Conservation (phyloP, 2,113 vertebrate species). For the Argyrosomus japonicus region DNA sequence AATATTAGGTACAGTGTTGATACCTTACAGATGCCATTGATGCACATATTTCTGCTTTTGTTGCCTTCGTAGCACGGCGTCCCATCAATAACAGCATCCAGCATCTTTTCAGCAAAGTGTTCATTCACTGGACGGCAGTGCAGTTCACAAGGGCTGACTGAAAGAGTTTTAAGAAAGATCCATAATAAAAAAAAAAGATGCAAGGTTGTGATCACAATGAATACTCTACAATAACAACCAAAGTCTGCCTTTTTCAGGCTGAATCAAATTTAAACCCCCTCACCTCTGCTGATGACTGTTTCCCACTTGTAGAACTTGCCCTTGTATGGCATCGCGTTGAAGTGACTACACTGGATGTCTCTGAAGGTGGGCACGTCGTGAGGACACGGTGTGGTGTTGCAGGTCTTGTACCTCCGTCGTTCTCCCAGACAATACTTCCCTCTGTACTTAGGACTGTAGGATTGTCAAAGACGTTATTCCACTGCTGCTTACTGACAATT, state of each 20-base stretch:
- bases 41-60: slow-evolving; percentile 89
- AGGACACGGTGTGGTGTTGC: slow-evolving; percentile 84
- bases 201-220: not conserved
- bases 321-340: slow-evolving; percentile 89
- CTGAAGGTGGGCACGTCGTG: slow-evolving; percentile 86
- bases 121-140: slow-evolving; percentile 90
- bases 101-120: slow-evolving; percentile 91
- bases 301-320: slow-evolving; percentile 92
- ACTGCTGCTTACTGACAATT: not conserved
- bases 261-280: slow-evolving; percentile 50
- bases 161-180: not conserved
- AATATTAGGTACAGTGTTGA: not conserved
- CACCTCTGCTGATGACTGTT: slow-evolving; percentile 88
- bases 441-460: slow-evolving; percentile 87
- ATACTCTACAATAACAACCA: not conserved
- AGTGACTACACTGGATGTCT: slow-evolving; percentile 91
- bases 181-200: too few relatives aligned
- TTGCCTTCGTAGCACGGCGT: slow-evolving; percentile 89
- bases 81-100: slow-evolving; percentile 90
- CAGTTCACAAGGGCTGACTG: slow-evolving; percentile 94
- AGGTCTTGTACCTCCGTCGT: slow-evolving; percentile 87
- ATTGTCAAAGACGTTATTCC: not conserved
- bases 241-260: not conserved
- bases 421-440: slow-evolving; percentile 94
- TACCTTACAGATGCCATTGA: slow-evolving; percentile 98